Conservation (phyloP, 92 coral and sea anemone genomes). For the Montipora capitata region DNA sequence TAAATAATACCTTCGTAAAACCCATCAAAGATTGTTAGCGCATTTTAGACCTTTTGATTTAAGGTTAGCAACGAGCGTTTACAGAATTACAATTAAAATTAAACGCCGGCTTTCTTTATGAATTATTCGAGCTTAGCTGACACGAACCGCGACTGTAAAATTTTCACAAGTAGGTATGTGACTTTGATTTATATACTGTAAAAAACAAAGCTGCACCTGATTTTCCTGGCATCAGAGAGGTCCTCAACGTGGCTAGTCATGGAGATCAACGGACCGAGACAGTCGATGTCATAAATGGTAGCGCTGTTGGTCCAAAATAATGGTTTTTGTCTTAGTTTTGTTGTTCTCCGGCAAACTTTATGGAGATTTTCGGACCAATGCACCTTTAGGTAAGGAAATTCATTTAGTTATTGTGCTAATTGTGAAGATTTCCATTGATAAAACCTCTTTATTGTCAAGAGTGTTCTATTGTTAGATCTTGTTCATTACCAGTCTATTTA, state of each 20-base stretch:
- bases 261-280: neutral
- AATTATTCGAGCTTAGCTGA: neutral
- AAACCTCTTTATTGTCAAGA: neutral
- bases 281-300: neutral
- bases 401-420: neutral
- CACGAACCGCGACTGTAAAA: neutral
- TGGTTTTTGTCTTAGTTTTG: neutral
- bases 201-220: constrained; percentile 8
- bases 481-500: neutral
- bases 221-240: neutral
- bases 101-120: neutral
- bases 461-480: neutral
- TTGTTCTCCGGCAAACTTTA: neutral
- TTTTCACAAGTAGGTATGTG: neutral
- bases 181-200: too few species aligned
- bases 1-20: constrained; percentile 31
- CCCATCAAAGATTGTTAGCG: constrained; percentile 4
- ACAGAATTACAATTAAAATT: neutral
- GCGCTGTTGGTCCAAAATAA: neutral
- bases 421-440: neutral
- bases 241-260: neutral
- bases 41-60: neutral
- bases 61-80: constrained; percentile 27
- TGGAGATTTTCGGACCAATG: neutral
- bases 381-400: neutral